phyloP scores from a whole-genome alignment of 2,113 vertebrate species.

The Sula dactylatra region DNA sequence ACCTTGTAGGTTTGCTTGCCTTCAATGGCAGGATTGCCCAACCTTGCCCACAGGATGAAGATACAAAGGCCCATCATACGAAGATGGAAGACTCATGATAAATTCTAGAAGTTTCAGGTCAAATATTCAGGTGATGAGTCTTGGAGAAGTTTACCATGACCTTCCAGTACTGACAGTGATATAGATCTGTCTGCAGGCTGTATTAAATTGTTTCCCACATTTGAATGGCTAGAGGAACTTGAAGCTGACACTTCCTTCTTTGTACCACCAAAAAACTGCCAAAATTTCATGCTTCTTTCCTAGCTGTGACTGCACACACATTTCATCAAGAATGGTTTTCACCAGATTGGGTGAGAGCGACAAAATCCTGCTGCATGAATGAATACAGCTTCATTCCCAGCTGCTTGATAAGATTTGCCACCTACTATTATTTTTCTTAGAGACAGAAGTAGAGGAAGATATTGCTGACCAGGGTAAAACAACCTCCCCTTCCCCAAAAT shows the following conservation, averaged over 20 bases:
- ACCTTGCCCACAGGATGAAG: background rate
- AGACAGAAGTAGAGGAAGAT: background rate
- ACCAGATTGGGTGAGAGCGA: background rate
- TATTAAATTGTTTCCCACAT: background rate
- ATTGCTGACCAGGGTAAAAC: background rate
- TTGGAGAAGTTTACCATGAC: background rate
- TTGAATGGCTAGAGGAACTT: background rate
- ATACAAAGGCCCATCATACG: background rate
- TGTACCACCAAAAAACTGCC: background rate
- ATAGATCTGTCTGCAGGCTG: background rate
- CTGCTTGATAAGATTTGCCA: background rate
- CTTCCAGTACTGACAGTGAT: background rate
- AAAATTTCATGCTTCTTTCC: background rate
- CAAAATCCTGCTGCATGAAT: background rate
- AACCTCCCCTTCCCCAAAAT: background rate
- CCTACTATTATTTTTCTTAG: background rate
- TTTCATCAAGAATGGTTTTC: background rate
- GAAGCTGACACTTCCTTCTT: background rate
- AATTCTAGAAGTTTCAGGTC: background rate
- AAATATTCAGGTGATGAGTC: background rate
- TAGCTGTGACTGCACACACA: background rate
- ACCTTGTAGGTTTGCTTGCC: background rate
- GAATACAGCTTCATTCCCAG: background rate
- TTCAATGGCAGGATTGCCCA: background rate
- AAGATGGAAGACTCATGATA: rapidly evolving